These are phyloP conservation scores for Casuarius casuarius DNA, from an alignment of 2,113 vertebrate species.

Conservation along the genomic window DNA sequence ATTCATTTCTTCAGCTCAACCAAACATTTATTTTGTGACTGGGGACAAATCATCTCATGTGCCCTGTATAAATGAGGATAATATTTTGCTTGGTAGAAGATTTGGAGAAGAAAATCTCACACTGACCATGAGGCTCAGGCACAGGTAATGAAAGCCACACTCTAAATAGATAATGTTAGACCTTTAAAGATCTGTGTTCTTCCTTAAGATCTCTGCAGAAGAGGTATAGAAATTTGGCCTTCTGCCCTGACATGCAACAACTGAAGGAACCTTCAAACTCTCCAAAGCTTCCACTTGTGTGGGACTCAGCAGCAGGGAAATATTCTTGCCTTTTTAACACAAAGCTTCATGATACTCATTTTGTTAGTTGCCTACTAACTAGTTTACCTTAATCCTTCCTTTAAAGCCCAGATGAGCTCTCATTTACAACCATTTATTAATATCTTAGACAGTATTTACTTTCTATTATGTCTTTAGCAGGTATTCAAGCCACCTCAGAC, in stretches of 20 bases:
- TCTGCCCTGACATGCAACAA: neutral
- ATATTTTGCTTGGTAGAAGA: neutral
- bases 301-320: neutral
- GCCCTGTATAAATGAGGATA: neutral
- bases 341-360: neutral
- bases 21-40: neutral
- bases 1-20: neutral
- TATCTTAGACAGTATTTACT: slow-evolving; percentile 40
- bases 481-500: neutral
- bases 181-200: neutral
- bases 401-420: neutral
- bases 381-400: neutral
- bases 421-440: neutral
- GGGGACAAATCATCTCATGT: neutral
- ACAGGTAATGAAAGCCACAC: neutral
- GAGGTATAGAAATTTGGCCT: neutral
- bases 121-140: neutral
- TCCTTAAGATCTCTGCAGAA: neutral
- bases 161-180: neutral
- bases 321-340: neutral
- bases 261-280: neutral
- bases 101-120: neutral
- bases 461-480: neutral
- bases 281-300: neutral
- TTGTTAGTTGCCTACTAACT: neutral